phyloP scores from a whole-genome alignment of 2,113 vertebrate genomes.

The Geothlypis trichas region DNA sequence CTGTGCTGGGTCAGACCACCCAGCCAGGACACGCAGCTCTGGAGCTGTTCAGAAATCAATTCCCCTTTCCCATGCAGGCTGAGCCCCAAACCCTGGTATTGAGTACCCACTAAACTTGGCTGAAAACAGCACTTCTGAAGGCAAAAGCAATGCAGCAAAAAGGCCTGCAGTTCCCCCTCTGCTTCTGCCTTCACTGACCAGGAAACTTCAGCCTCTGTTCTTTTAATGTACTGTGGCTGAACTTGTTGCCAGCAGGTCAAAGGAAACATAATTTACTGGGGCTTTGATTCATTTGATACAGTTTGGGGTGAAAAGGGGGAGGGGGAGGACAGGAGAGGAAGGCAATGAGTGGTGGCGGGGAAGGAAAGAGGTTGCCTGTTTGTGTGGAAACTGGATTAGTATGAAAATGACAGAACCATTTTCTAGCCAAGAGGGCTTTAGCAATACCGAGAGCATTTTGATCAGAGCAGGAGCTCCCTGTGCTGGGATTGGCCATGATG shows the following conservation, averaged over 20 bases:
- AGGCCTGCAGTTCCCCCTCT: not conserved
- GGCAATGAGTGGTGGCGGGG: slow-evolving; percentile 49
- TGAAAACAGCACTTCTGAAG: not conserved
- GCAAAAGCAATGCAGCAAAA: not conserved
- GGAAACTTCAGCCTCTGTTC: slow-evolving; percentile 58
- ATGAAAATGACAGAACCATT: slow-evolving; percentile 73
- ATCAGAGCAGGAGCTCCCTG: not conserved
- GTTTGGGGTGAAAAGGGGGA: slow-evolving; percentile 74
- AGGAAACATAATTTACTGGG: slow-evolving; percentile 80
- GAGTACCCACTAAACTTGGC: not conserved
- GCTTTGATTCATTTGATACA: slow-evolving; percentile 95
- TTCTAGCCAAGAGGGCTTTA: slow-evolving; percentile 29
- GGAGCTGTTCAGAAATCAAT: not conserved
- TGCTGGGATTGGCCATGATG: not conserved
- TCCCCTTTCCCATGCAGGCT: rapidly evolving
- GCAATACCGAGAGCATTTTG: not conserved
- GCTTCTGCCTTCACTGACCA: slow-evolving; percentile 1
- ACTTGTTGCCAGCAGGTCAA: slow-evolving; percentile 64
- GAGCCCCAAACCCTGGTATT: not conserved
- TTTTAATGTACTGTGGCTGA: slow-evolving; percentile 65
- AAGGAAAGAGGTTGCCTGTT: slow-evolving; percentile 82
- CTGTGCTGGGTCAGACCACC: not conserved
- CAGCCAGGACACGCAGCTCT: not conserved
- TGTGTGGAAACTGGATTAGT: slow-evolving; percentile 84
- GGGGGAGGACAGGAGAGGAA: slow-evolving; percentile 10